Conservation (phyloP, 2,113 vertebrate species). For the Acrocephalus arundinaceus region DNA sequence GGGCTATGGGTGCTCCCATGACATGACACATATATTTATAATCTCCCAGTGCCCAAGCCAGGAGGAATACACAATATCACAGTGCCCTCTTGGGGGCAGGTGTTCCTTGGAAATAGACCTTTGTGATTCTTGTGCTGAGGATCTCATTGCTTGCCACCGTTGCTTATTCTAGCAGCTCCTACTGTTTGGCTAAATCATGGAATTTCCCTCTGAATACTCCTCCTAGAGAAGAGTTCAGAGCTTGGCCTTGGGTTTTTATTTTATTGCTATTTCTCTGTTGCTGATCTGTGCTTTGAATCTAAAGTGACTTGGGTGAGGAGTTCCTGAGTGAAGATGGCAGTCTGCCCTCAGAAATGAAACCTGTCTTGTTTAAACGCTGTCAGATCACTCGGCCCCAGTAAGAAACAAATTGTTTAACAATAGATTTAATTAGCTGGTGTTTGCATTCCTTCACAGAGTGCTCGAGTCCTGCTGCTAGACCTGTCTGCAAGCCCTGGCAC, state of each 20-base stretch:
- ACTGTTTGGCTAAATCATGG: not conserved
- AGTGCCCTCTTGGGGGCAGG: slow-evolving; percentile 48
- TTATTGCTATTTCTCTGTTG: not conserved
- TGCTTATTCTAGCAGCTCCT: not conserved
- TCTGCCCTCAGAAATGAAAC: slow-evolving; percentile 51
- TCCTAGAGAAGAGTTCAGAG: not conserved
- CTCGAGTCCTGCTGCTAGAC: slow-evolving; percentile 25
- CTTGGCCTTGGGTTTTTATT: not conserved
- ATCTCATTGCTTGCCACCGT: accelerated
- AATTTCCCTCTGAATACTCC: not conserved
- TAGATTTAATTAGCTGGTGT: slow-evolving; percentile 64
- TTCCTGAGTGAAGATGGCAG: not conserved
- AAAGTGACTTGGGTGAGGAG: not conserved
- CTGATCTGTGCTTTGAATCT: not conserved
- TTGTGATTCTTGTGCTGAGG: not conserved
- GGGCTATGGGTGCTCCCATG: accelerated
- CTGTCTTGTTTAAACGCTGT: not conserved
- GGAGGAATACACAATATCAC: not conserved
- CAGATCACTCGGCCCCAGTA: slow-evolving; percentile 1
- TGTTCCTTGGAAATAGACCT: slow-evolving; percentile 15
- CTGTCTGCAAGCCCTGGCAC: slow-evolving; percentile 14
- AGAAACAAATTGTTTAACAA: slow-evolving; percentile 67
- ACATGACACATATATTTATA: accelerated
- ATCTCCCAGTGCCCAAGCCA: not conserved
- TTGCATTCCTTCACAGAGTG: slow-evolving; percentile 44